Evolutionary conservation across 1,140 invertebrate species (phyloP).

Genomic region (Camponotus vicinus): DNA sequence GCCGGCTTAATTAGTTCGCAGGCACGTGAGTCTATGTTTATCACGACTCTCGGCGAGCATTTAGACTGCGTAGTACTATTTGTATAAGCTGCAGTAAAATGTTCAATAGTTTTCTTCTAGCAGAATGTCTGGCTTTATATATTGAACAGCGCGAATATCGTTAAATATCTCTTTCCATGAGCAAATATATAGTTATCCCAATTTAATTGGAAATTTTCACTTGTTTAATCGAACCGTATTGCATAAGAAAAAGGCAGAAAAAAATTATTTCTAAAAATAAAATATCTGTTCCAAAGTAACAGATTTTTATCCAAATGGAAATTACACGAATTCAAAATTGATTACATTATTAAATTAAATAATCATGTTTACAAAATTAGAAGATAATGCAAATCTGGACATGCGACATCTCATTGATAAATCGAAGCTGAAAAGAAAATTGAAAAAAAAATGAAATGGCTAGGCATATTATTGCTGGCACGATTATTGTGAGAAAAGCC

Average conservation of each 20-base stretch:
- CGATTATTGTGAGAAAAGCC: slow-evolving; percentile 34
- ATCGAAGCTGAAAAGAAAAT: background rate
- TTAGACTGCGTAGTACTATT: slow-evolving; percentile 30
- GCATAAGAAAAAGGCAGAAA: background rate
- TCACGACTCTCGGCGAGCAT: slow-evolving; percentile 17
- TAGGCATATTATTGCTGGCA: background rate
- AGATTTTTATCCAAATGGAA: background rate
- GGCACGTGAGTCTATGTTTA: slow-evolving; percentile 49
- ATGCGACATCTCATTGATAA: background rate
- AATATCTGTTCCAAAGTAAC: background rate
- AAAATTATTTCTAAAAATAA: background rate
- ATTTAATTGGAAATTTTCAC: background rate
- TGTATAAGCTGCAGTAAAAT: slow-evolving; percentile 24
- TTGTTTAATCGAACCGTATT: background rate
- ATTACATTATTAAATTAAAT: background rate
- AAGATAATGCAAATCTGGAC: too few relatives aligned
- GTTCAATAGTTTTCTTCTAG: background rate
- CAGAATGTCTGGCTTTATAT: background rate
- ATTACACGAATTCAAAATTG: background rate
- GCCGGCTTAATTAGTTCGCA: slow-evolving; percentile 53
- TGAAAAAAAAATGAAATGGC: background rate
- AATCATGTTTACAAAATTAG: background rate
- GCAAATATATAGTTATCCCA: background rate
- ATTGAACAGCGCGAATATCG: background rate
- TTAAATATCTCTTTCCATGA: background rate